Conservation (phyloP, 2,113 vertebrate species). For the Gadus macrocephalus region DNA sequence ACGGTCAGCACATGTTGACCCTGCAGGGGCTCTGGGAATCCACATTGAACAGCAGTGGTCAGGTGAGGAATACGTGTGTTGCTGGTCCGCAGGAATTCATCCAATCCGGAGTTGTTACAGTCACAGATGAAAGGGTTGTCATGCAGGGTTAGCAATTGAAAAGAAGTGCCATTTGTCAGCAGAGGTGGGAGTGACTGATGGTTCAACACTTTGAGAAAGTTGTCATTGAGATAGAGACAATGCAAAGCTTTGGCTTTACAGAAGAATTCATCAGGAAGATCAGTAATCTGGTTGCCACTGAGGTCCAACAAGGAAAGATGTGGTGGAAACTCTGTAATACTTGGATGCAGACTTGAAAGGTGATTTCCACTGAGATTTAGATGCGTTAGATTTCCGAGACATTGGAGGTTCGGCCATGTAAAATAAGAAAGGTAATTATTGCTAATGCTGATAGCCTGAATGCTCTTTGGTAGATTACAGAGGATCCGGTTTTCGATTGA, state of each 20-base stretch:
- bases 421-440: conserved; percentile 66
- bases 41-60: conserved; percentile 67
- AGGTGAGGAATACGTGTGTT: conserved; percentile 63
- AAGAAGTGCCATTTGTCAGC: conserved; percentile 43
- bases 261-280: conserved; percentile 71
- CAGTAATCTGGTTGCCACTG: conserved; percentile 68
- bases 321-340: conserved; percentile 42
- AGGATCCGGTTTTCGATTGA: conserved; percentile 52
- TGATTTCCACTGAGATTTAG: conserved; percentile 71
- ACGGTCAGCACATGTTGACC: conserved; percentile 64
- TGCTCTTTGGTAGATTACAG: conserved; percentile 58
- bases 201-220: conserved; percentile 65
- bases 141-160: conserved; percentile 67
- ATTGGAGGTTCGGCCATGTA: conserved; percentile 68
- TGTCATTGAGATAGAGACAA: conserved; percentile 64
- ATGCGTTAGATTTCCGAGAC: conserved; percentile 57
- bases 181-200: conserved; percentile 49
- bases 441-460: conserved; percentile 59
- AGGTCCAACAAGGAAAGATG: conserved; percentile 70
- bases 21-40: conserved; percentile 67
- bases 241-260: conserved; percentile 31
- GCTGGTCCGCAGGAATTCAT: conserved; percentile 71
- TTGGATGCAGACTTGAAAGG: conserved; percentile 44
- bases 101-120: conserved; percentile 74
- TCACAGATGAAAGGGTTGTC: conserved; percentile 77